Base-by-base conservation (phyloP, 2,888 invertebrate species). In the Drosophila anomelani region DNA sequence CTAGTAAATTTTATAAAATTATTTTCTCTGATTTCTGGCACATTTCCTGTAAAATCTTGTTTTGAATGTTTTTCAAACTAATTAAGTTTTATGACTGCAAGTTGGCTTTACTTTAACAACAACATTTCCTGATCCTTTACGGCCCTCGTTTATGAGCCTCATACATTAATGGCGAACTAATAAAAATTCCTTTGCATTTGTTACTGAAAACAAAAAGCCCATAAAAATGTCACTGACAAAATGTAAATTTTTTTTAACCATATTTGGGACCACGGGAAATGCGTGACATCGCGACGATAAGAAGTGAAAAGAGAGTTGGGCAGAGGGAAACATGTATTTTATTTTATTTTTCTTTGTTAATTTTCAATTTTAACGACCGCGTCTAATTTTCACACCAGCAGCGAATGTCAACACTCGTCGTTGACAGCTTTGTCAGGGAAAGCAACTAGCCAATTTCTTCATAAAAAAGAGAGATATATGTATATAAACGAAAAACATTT, bases 1-100 rank as follows among this genome's bases (percentile, higher is more conserved):
- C 9, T 36, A 9, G 20, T 20, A 29, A 12, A 43, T 29, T 41
- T 44, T 29, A n/a, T 20, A 3, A 34, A 56, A 20, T 44, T 9
- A 46, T 15, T 26, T 38, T 15, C 1, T 36, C 15, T 36, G 12
- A 41, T 43, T 49, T 46, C 41, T 54, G 20, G 4, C 3, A 1
- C 23, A 13, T 17, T 74, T 75, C 58, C 75, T 73, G 54, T 49
- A 58, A 54, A 74, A 58, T 49, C 34, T 13, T 43, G 34, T 10
- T 36, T 17, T 17, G 20, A 58, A 47, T 74, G 75, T 74, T 66
- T 57, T 76, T 61, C 58, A 69, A 58, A 63, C 74, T 74, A 79
- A 79, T 79, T 79, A 81, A 79, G 66, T 79, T 79, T 79, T 81
- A 79, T 56, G 79, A 63, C 49, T 59, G 29, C 61, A 49, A 58